Conservation (phyloP, 2,888 invertebrate genomes). For the Omphaloscelis lunosa region DNA sequence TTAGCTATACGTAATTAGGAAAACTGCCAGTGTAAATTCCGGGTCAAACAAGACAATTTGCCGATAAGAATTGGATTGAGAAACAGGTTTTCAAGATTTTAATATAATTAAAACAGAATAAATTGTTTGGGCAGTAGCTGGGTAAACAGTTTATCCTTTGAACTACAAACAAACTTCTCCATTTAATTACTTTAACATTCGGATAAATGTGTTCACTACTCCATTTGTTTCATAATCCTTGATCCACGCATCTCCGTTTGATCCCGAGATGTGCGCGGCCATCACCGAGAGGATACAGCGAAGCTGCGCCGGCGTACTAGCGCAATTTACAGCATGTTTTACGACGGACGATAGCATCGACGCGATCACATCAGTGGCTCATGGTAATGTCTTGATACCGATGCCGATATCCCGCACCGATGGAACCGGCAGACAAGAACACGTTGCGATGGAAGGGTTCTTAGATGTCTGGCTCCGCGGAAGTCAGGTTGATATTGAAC, state of each 20-base stretch:
- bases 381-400: conserved; percentile 63
- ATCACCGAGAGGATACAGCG: conserved; percentile 22
- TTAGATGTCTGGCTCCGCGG: conserved; percentile 1
- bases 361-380: conserved; percentile 59
- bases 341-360: conserved; percentile 59
- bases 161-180: neutral
- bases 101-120: neutral
- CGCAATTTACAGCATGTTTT: conserved; percentile 61
- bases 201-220: neutral
- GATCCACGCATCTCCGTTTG: neutral
- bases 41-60: neutral
- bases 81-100: neutral
- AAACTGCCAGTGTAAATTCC: neutral
- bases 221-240: neutral
- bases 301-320: conserved; percentile 42
- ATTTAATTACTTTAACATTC: neutral
- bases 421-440: conserved; percentile 14
- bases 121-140: neutral
- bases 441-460: conserved; percentile 3
- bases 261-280: conserved; percentile 29
- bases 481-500: conserved; percentile 6
- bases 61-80: neutral
- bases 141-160: neutral
- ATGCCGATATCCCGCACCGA: conserved; percentile 29
- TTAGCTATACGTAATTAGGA: neutral